These are phyloP conservation scores for Salvelinus sp. DNA, from an alignment of 2,113 vertebrate species.

Conservation along the genomic window DNA sequence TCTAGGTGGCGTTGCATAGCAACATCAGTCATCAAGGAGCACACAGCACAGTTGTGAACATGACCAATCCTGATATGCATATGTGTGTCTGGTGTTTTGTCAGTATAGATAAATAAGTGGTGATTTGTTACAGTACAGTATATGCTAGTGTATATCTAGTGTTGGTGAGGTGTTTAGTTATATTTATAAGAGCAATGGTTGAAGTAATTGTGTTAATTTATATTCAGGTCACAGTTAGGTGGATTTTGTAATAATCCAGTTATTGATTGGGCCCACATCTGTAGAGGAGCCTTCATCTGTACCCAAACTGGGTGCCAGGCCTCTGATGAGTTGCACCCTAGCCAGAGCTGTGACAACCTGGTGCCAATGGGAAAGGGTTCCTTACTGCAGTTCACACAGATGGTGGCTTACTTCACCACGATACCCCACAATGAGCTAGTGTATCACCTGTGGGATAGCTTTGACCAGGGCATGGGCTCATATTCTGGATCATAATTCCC, in stretches of 20 bases:
- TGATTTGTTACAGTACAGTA: neutral
- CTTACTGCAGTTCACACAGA: neutral
- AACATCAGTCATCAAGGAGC: constrained; percentile 1
- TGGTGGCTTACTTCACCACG: neutral
- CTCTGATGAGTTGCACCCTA: constrained; percentile 3
- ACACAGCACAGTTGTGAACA: constrained; percentile 1
- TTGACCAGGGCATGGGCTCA: no score
- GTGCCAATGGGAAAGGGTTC: neutral
- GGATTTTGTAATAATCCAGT: constrained; percentile 1
- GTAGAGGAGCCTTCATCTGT: constrained; percentile 1
- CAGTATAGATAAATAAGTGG: neutral
- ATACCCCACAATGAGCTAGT: neutral
- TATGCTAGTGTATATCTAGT: neutral
- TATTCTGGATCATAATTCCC: no score
- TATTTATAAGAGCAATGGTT: no score
- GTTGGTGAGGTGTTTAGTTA: neutral
- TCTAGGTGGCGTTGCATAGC: neutral
- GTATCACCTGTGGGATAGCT: no score
- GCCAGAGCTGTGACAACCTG: neutral
- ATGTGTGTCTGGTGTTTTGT: neutral
- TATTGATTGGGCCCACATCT: constrained; percentile 8
- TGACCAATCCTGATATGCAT: constrained; percentile 4
- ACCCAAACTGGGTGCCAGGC: neutral
- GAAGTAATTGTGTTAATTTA: neutral
- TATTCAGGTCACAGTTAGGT: constrained; percentile 6